Conservation (phyloP, 2,113 vertebrate genomes). For the Riparia riparia region DNA sequence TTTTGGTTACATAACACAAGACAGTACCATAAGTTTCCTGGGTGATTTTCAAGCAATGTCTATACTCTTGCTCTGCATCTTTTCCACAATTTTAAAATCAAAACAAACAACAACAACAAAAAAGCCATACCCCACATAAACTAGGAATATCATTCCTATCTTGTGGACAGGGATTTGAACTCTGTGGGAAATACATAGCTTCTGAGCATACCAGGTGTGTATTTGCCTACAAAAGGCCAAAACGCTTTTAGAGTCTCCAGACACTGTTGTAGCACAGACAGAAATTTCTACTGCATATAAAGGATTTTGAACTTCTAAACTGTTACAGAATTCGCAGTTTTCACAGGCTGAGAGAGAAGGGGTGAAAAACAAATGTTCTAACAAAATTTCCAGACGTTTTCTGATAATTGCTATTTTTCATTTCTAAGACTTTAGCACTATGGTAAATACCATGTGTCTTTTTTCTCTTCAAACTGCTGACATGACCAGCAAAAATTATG, state of each 20-base stretch:
- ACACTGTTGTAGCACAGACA: not conserved
- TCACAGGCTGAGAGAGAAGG: not conserved
- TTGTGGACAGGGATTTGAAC: not conserved
- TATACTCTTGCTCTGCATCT: not conserved
- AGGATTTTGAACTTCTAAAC: not conserved
- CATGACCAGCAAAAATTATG: not conserved
- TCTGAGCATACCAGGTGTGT: fast-evolving
- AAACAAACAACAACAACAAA: not conserved
- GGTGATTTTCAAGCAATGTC: not conserved
- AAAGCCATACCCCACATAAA: fast-evolving
- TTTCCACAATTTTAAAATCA: not conserved
- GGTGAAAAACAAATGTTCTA: not conserved
- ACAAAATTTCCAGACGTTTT: not conserved
- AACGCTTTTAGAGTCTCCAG: not conserved
- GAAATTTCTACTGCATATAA: not conserved
- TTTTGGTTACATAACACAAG: too few species aligned
- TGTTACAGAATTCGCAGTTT: not conserved
- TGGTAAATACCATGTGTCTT: not conserved
- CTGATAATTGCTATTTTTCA: not conserved
- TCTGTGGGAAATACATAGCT: not conserved
- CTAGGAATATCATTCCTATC: not conserved
- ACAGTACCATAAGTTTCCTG: not conserved
- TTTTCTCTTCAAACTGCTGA: not conserved
- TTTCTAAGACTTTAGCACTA: not conserved
- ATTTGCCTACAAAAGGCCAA: not conserved